Base-by-base conservation (phyloP, 2,797 vertebrate genomes). In the Mormyrus proboscirostris region DNA sequence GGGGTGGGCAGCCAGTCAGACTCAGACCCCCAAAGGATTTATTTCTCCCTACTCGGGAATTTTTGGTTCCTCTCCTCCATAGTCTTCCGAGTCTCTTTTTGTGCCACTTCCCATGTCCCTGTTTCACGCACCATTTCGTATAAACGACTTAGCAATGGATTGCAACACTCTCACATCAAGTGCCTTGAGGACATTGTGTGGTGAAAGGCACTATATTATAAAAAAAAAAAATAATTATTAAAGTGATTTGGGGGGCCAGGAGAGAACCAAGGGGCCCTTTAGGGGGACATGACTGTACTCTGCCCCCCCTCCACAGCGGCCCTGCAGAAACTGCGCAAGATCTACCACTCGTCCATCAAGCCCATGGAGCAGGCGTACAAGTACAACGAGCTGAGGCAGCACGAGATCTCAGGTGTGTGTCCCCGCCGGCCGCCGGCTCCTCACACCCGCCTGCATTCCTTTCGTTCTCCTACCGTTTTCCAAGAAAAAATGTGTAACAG, bases 301-400 rank as follows among this genome's bases (percentile, higher is more conserved):
- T 49, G 14, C 25, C 41, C 19, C 86, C 50, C 10, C 57, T 44
- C 41, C 90, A 0, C 69, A 99, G 98, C 92, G 93, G 96, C 96
- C n/a, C 93, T 99, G 92, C 97, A 98, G 95, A 95, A 96, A 82
- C 95, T 99, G 90, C 92, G 97, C 92, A 96, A 97, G 94, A 97
- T 98, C 93, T 99, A 99, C 93, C 97, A 99, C 90, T 93, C 96
- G 0, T 95, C 98, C 93, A 97, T 99, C 95, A 98, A 97, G 91
- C 98, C 98, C 57, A 91, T 99, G 94, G 98, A 99, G 90, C 95
- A 97, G 88, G 97, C 96, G 84, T 99, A 97, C 93, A 98, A 96
- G 92, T 99, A 99, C 95, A 99, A 98, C 0, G 98, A 99, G 93
- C 97, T 99, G 90, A 95, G 98, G 90, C 97, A 99, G 93, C 97